Conservation (phyloP, 92 coral and sea anemone species). For the Actinernus sp. region DNA sequence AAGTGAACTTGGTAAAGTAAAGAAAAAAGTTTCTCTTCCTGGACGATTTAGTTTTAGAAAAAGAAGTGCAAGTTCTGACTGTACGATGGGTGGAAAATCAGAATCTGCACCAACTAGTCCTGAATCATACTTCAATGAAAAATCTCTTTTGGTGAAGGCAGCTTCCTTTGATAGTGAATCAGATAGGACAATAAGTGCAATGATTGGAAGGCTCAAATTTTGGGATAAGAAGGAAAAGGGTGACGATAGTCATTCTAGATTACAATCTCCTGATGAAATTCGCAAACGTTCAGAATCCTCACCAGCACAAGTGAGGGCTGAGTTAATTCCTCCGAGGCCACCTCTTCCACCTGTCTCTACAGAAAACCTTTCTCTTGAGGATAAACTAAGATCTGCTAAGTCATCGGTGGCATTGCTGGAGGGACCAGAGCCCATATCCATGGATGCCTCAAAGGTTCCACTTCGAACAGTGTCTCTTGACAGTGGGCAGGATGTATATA, state of each 20-base stretch:
- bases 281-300: constrained; percentile 18
- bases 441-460: neutral
- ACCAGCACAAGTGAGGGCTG: constrained; percentile 10
- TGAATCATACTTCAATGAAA: constrained; percentile 25
- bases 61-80: constrained; percentile 79
- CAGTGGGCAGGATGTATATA: neutral
- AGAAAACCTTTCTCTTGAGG: too few species aligned
- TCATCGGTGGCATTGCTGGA: neutral
- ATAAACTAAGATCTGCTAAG: too few species aligned
- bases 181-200: constrained; percentile 58
- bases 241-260: constrained; percentile 50
- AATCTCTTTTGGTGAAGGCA: constrained; percentile 42
- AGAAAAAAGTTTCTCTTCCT: constrained; percentile 69
- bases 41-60: constrained; percentile 38
- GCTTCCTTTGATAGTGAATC: constrained; percentile 61
- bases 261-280: constrained; percentile 55
- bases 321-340: neutral
- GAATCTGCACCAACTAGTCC: constrained; percentile 35
- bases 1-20: constrained; percentile 7
- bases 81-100: constrained; percentile 17
- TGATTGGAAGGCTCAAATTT: constrained; percentile 71
- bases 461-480: neutral
- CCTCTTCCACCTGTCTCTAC: neutral
- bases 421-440: neutral
- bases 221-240: constrained; percentile 83